phyloP scores from a whole-genome alignment of 2,113 vertebrate genomes.

The Phaethon lepturus region DNA sequence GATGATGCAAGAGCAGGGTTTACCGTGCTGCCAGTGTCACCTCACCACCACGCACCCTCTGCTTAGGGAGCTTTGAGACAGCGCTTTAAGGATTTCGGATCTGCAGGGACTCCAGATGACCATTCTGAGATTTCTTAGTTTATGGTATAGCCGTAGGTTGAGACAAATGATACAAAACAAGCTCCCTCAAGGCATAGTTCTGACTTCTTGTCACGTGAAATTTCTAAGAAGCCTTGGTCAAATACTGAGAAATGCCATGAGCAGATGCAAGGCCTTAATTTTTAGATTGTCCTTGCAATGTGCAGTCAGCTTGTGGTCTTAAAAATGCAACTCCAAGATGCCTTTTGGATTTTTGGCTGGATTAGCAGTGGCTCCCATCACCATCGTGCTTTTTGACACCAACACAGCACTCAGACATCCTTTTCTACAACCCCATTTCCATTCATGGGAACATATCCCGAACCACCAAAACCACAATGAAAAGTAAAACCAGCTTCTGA shows the following conservation, averaged over 20 bases:
- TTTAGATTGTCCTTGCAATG: neutral
- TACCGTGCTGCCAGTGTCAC: neutral
- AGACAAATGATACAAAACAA: neutral
- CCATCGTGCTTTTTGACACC: rapidly evolving
- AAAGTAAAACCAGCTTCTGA: neutral
- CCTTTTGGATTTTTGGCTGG: neutral
- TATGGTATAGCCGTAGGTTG: neutral
- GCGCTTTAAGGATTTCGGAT: neutral
- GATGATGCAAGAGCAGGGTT: rapidly evolving
- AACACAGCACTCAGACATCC: neutral
- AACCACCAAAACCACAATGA: neutral
- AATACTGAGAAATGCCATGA: neutral
- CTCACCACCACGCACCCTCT: neutral
- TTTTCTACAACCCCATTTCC: neutral
- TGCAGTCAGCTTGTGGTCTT: neutral
- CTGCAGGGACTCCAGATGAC: neutral
- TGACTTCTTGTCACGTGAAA: neutral
- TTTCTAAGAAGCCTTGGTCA: neutral
- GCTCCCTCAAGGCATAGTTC: neutral
- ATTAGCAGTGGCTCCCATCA: neutral
- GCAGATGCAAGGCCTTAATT: neutral
- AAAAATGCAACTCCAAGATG: neutral
- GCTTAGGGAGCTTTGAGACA: neutral
- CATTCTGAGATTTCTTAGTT: neutral
- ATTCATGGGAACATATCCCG: rapidly evolving